Conservation (phyloP, 2,888 invertebrate species). For the Sphecodes monilicornis region DNA sequence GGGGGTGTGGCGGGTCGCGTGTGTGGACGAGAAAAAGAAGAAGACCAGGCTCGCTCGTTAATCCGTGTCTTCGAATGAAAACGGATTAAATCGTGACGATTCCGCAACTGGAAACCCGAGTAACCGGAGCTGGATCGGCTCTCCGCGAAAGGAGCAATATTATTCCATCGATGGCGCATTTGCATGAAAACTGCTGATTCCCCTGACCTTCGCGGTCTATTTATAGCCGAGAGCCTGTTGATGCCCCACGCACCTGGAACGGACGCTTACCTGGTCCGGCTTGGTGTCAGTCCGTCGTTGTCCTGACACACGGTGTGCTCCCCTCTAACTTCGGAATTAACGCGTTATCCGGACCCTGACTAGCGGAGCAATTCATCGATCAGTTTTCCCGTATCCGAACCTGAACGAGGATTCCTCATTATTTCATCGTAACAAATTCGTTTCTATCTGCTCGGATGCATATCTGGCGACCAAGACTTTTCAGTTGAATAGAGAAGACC, state of each 20-base stretch:
- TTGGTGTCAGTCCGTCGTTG: slow-evolving; percentile 47
- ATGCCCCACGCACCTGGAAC: slow-evolving; percentile 77
- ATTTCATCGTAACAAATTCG: neutral
- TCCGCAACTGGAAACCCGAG: slow-evolving; percentile 26
- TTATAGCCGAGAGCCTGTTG: slow-evolving; percentile 79
- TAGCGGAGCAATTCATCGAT: slow-evolving; percentile 8
- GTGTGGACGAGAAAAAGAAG: neutral
- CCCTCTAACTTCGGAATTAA: slow-evolving; percentile 7
- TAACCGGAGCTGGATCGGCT: slow-evolving; percentile 33
- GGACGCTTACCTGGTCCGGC: slow-evolving; percentile 74
- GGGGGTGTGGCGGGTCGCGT: neutral
- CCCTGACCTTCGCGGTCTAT: slow-evolving; percentile 82
- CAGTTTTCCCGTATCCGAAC: neutral
- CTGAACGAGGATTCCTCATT: neutral
- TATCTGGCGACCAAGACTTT: neutral
- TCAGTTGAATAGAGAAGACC: neutral
- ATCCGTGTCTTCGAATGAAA: slow-evolving; percentile 3
- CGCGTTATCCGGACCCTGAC: neutral
- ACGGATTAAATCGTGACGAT: slow-evolving; percentile 46
- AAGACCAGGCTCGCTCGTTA: neutral
- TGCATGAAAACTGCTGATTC: slow-evolving; percentile 83
- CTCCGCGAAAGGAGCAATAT: slow-evolving; percentile 77
- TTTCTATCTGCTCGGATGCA: neutral
- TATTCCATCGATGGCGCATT: slow-evolving; percentile 81
- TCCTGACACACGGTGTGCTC: slow-evolving; percentile 36